phyloP scores from a whole-genome alignment of 1,140 invertebrate genomes.

The Zaprionus taronus region DNA sequence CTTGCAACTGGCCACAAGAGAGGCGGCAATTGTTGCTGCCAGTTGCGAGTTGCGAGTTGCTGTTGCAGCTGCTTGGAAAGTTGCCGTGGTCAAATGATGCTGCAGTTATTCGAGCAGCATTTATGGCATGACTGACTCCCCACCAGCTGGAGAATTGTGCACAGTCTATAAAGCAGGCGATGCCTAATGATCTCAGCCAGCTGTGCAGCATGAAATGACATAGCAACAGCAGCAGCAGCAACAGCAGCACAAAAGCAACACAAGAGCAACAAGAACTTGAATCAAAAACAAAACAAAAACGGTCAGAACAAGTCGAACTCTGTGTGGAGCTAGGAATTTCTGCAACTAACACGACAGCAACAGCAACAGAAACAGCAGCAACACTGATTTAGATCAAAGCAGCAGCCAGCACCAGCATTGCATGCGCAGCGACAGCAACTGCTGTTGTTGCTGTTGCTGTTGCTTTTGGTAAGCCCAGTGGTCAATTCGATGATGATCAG shows the following conservation, averaged over 20 bases:
- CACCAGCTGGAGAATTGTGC: conserved; percentile 13
- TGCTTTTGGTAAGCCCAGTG: conserved; percentile 17
- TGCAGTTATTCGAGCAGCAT: conserved; percentile 71
- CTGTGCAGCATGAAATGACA: conserved; percentile 44
- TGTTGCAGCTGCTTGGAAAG: conserved; percentile 54
- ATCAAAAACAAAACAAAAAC: neutral
- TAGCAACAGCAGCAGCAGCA: conserved; percentile 14
- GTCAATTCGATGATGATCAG: conserved; percentile 19
- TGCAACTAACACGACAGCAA: conserved; percentile 15
- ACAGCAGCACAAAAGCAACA: neutral
- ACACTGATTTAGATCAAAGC: conserved; percentile 20
- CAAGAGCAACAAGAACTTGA: neutral
- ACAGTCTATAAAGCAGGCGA: conserved; percentile 46
- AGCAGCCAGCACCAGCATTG: conserved; percentile 29
- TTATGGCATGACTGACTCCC: conserved; percentile 67
- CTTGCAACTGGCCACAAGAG: conserved; percentile 21
- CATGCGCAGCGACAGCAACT: neutral
- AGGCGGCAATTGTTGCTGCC: conserved; percentile 40
- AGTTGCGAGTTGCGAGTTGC: conserved; percentile 33
- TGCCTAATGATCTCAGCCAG: conserved; percentile 43
- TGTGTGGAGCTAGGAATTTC: conserved; percentile 31
- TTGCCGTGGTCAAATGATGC: conserved; percentile 77
- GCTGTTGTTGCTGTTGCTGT: neutral
- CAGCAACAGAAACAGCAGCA: conserved; percentile 17
- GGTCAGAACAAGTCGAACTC: conserved; percentile 13